phyloP scores from a whole-genome alignment of 1,140 invertebrate species.

The Cydia pomonella region DNA sequence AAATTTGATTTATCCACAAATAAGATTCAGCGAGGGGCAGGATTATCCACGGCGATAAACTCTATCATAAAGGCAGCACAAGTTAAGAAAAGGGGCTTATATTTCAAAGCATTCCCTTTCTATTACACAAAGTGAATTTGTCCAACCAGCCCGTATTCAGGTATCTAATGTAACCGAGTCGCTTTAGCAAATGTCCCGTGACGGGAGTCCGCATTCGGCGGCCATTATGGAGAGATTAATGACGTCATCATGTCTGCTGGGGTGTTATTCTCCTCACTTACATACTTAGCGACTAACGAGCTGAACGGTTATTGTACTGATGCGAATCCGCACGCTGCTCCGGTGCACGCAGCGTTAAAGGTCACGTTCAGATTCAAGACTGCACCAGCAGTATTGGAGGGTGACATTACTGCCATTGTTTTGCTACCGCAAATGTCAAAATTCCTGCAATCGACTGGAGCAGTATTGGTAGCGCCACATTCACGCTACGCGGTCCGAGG shows the following conservation, averaged over 20 bases:
- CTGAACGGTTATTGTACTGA: too few species aligned
- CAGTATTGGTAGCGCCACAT: too few species aligned
- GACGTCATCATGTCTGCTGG: slow-evolving; percentile 54
- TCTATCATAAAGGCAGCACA: slow-evolving; percentile 4
- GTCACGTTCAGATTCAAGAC: too few species aligned
- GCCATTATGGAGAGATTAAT: slow-evolving; percentile 63
- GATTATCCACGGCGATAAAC: neutral
- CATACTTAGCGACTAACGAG: neutral
- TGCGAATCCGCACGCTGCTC: too few species aligned
- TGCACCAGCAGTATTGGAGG: too few species aligned
- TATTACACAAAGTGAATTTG: slow-evolving; percentile 13
- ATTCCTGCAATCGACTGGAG: too few species aligned
- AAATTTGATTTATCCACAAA: neutral
- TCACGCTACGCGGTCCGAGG: too few species aligned
- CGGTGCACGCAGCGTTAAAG: too few species aligned
- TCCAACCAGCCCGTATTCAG: slow-evolving; percentile 18
- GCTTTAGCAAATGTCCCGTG: slow-evolving; percentile 49
- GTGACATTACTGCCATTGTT: too few species aligned
- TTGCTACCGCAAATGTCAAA: too few species aligned
- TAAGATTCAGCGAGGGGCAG: neutral
- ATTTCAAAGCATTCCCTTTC: slow-evolving; percentile 19
- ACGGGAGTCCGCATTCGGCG: slow-evolving; percentile 53
- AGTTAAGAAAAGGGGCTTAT: neutral
- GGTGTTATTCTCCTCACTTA: neutral
- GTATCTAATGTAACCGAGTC: slow-evolving; percentile 30